These are phyloP conservation scores for Solenopsis invicta DNA, from an alignment of 1,140 invertebrate species.

Conservation along the genomic window DNA sequence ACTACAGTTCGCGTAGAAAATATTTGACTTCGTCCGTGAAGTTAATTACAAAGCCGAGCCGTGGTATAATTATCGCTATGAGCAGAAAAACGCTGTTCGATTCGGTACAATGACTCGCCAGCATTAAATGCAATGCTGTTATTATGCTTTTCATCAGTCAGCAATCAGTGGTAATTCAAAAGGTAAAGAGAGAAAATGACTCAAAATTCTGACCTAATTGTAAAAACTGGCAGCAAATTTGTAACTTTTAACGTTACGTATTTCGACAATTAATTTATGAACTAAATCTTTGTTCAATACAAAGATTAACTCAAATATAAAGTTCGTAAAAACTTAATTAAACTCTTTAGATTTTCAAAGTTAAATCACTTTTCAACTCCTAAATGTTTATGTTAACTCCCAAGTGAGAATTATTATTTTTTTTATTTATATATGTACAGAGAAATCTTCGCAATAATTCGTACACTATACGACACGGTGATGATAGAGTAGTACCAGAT, in stretches of 20 bases:
- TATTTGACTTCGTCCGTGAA: neutral
- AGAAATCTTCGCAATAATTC: neutral
- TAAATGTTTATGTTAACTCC: neutral
- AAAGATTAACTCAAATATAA: neutral
- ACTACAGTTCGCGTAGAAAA: conserved; percentile 22
- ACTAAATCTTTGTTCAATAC: neutral
- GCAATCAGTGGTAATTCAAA: conserved; percentile 25
- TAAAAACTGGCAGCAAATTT: neutral
- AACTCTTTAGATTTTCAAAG: neutral
- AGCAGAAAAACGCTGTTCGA: conserved; percentile 20
- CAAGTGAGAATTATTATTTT: neutral
- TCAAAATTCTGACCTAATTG: neutral
- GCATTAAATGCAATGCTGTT: neutral
- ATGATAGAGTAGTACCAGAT: neutral
- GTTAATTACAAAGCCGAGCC: conserved; percentile 35
- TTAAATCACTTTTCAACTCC: neutral
- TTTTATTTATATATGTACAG: neutral
- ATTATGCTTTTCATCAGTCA: neutral
- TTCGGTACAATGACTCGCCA: conserved; percentile 17
- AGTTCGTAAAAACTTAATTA: neutral
- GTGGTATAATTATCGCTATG: conserved; percentile 13
- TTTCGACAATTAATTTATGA: neutral
- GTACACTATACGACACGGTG: neutral
- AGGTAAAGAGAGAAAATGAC: neutral
- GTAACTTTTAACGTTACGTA: conserved; percentile 1